These are phyloP conservation scores for Smittia aterrima DNA, from an alignment of 2,888 invertebrate species.

Conservation along the genomic window DNA sequence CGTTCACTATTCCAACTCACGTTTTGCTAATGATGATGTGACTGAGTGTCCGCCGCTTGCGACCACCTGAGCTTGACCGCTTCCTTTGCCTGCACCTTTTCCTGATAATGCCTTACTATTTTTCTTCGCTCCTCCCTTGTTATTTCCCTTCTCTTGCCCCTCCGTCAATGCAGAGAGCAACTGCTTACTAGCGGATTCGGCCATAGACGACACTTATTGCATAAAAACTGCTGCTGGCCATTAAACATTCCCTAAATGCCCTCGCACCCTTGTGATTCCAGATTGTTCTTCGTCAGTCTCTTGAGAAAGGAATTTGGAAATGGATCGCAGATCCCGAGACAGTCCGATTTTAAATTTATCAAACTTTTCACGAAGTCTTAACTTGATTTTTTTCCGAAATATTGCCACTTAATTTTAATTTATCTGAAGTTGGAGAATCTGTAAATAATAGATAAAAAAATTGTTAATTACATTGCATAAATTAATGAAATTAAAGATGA, in stretches of 20 bases:
- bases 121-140: constrained; percentile 41
- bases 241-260: constrained; percentile 52
- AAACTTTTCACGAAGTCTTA: too few relatives aligned
- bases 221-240: constrained; percentile 61
- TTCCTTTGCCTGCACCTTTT: constrained; percentile 1
- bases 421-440: too few relatives aligned
- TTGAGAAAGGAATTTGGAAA: not conserved
- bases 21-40: constrained; percentile 13
- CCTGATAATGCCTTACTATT: constrained; percentile 45
- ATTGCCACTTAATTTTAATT: too few relatives aligned
- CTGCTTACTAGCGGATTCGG: constrained; percentile 81
- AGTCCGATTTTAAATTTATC: too few relatives aligned
- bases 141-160: constrained; percentile 52
- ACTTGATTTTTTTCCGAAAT: too few relatives aligned
- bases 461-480: too few relatives aligned
- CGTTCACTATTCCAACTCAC: not conserved
- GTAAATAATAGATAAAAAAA: too few relatives aligned
- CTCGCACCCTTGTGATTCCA: not conserved
- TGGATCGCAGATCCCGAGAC: too few relatives aligned
- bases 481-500: too few relatives aligned
- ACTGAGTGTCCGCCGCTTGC: constrained; percentile 23
- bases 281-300: not conserved
- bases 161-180: constrained; percentile 71
- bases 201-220: constrained; percentile 80
- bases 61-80: not conserved